These are phyloP conservation scores for Geodia barretti DNA, from an alignment of 37 sponge, comb jelly and placozoan species.

Conservation along the genomic window DNA sequence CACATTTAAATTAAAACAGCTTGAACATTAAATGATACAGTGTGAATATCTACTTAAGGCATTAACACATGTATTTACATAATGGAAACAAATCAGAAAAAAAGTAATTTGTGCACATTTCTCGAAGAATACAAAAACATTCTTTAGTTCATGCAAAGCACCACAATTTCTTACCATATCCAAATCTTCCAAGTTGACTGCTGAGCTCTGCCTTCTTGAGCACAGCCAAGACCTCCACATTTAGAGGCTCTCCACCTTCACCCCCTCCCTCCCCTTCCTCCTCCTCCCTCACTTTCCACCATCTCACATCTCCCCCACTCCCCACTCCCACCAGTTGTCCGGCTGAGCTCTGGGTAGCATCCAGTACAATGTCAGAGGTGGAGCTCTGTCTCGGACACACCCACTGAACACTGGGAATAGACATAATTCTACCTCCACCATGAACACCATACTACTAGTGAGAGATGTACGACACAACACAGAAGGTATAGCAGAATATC, in stretches of 20 bases:
- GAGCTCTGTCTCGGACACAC: neutral
- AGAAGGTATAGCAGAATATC: no score
- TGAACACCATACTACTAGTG: no score
- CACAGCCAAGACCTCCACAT: slow-evolving; percentile 18
- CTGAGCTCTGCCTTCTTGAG: slow-evolving; percentile 27
- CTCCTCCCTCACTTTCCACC: slow-evolving; percentile 1
- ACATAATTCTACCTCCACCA: no score
- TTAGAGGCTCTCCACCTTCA: neutral
- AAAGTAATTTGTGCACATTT: no score
- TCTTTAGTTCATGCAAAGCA: neutral
- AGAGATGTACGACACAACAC: no score
- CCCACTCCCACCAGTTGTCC: neutral
- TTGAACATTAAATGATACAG: no score
- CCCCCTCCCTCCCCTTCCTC: neutral
- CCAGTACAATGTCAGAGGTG: neutral
- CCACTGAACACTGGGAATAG: slow-evolving; percentile 36
- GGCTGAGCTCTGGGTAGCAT: neutral
- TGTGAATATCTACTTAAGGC: no score
- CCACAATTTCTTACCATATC: slow-evolving; percentile 32
- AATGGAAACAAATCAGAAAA: no score
- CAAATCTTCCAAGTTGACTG: slow-evolving; percentile 27
- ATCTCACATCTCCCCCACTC: neutral
- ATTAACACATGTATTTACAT: no score
- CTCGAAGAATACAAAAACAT: no score
- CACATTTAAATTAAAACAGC: no score